Percentiles rank a stretch among this genome's conserved stretches.
These are phyloP conservation scores for Drepanosiphum platanoidis DNA, from an alignment of 2,888 invertebrate genomes.

Conservation along the genomic window DNA sequence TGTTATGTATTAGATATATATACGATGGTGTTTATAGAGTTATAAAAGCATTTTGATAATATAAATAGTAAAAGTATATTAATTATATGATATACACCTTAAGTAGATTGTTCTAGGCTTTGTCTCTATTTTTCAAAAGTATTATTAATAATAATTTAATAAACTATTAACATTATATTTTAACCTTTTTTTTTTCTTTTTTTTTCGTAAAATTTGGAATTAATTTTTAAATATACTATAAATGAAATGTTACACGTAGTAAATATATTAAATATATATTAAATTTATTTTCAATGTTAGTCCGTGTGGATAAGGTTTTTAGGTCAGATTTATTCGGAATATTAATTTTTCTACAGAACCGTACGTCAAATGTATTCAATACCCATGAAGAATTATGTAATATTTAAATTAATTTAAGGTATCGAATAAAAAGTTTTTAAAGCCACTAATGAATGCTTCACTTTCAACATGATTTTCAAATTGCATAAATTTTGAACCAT, in stretches of 20 bases:
- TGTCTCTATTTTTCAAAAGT: conserved; percentile 24
- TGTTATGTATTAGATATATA: conserved; percentile 8
- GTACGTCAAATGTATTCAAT: background rate
- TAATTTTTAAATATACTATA: conserved; percentile 31
- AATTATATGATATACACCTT: conserved; percentile 11
- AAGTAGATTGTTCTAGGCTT: conserved; percentile 44
- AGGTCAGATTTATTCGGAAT: background rate
- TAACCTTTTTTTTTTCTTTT: background rate
- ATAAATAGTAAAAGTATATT: conserved; percentile 22
- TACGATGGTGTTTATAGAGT: conserved; percentile 6
- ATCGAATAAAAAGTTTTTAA: background rate
- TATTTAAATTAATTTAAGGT: conserved; percentile 7
- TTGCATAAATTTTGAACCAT: background rate
- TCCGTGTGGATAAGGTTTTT: background rate
- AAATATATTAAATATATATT: conserved; percentile 19
- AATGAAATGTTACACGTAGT: conserved; percentile 24
- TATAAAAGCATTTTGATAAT: conserved; percentile 19
- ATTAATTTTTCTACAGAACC: background rate
- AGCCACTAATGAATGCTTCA: background rate
- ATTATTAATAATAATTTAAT: background rate
- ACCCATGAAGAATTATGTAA: conserved; percentile 14
- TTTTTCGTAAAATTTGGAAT: conserved; percentile 8
- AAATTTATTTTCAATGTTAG: conserved; percentile 13
- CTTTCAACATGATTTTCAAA: conserved; percentile 5
- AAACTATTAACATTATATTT: background rate